Percentiles rank a stretch among this genome's conserved stretches.
These are phyloP conservation scores for Marronus borbonicus DNA, from an alignment of 2,888 invertebrate genomes.

Conservation along the genomic window DNA sequence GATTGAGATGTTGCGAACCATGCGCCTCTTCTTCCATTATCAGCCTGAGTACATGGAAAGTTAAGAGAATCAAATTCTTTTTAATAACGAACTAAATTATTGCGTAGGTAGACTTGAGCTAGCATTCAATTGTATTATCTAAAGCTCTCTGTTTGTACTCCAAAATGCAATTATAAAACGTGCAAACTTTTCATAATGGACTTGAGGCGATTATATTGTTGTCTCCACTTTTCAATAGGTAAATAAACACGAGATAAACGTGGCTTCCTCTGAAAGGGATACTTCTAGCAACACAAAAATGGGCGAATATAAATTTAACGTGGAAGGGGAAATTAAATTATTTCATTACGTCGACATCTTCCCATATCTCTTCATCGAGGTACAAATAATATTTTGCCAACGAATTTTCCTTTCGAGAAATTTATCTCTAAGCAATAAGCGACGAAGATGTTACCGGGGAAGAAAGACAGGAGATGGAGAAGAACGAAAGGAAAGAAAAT, in stretches of 20 bases:
- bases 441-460: neutral
- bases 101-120: no score
- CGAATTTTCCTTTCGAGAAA: constrained; percentile 29
- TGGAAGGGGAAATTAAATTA: constrained; percentile 25
- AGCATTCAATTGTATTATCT: no score
- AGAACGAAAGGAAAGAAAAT: constrained; percentile 19
- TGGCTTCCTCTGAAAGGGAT: constrained; percentile 9
- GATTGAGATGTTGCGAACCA: no score
- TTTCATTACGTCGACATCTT: constrained; percentile 14
- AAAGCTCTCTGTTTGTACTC: no score
- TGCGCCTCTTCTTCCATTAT: no score
- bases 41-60: no score
- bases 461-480: neutral
- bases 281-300: constrained; percentile 9
- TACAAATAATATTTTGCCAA: constrained; percentile 37
- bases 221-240: neutral
- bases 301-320: constrained; percentile 24
- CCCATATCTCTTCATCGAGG: constrained; percentile 21
- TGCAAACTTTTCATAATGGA: neutral
- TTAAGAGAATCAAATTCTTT: no score
- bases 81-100: no score
- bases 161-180: neutral
- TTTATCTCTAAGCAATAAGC: constrained; percentile 17
- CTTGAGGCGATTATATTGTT: neutral
- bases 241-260: constrained; percentile 5